phyloP scores from a whole-genome alignment of 2,797 vertebrate genomes.

The Notolepis coatsorum region DNA sequence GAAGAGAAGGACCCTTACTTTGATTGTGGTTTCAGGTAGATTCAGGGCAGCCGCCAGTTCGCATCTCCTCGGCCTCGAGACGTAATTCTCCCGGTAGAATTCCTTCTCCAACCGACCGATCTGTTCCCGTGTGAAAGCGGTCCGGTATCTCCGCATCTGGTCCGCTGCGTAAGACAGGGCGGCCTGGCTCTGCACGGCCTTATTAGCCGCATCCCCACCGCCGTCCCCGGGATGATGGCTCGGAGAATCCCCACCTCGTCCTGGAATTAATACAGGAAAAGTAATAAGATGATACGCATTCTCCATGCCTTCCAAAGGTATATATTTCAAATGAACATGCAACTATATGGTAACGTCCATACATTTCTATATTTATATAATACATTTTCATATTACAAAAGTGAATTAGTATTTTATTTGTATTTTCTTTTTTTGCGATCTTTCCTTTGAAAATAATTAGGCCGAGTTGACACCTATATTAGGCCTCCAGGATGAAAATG shows the following conservation, averaged over 20 bases:
- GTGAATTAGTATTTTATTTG: not conserved
- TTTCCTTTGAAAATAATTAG: too few species aligned
- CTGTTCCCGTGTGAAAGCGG: conserved; percentile 97
- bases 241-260: conserved; percentile 75
- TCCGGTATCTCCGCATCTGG: conserved; percentile 97
- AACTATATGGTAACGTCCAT: not conserved
- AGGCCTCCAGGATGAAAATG: too few species aligned
- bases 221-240: conserved; percentile 66
- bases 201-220: conserved; percentile 74
- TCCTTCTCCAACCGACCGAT: conserved; percentile 97
- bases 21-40: conserved; percentile 98
- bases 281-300: not conserved
- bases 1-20: conserved; percentile 89
- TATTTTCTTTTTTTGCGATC: not conserved
- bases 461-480: too few species aligned
- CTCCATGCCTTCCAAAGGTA: too few species aligned
- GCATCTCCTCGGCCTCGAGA: conserved; percentile 95
- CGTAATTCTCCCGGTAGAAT: conserved; percentile 98
- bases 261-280: conserved; percentile 57
- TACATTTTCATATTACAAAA: conserved; percentile 17
- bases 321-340: too few species aligned
- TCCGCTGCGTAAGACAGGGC: conserved; percentile 91
- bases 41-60: conserved; percentile 96
- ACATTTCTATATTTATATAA: not conserved
- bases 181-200: conserved; percentile 81